Evolutionary conservation across 2,797 vertebrate species (phyloP).

Genomic region (Girardinus metallicus): DNA sequence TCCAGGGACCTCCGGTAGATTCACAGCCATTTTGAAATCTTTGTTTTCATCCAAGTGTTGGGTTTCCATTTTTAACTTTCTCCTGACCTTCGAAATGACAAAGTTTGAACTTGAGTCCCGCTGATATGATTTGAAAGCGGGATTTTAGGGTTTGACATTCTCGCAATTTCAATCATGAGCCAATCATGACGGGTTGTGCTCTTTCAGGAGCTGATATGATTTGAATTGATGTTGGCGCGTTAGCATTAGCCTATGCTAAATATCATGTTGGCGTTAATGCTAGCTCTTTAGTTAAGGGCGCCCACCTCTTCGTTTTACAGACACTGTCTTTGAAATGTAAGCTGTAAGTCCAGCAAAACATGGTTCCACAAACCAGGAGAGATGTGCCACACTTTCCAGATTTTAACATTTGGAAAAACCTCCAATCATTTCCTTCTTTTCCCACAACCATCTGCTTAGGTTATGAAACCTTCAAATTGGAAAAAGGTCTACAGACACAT

Average conservation of each 20-base stretch:
- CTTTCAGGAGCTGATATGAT: no score
- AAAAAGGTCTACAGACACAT: slow-evolving; percentile 36
- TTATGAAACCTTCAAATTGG: not conserved
- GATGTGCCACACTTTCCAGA: no score
- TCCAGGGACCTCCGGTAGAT: slow-evolving; percentile 87
- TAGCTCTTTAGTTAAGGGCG: no score
- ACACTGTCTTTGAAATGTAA: no score
- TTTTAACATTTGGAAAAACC: not conserved
- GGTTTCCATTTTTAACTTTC: not conserved
- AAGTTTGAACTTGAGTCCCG: not conserved
- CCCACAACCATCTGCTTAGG: not conserved
- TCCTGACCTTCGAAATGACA: not conserved
- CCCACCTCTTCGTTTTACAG: no score
- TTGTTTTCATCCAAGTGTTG: not conserved
- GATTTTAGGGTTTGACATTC: not conserved
- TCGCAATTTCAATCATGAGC: not conserved
- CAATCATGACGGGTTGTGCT: no score
- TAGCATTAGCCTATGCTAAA: no score
- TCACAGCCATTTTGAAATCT: slow-evolving; percentile 16
- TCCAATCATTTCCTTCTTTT: not conserved
- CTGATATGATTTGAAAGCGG: slow-evolving; percentile 12
- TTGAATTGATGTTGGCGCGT: no score
- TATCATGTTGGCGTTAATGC: no score
- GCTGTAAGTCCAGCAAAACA: no score
- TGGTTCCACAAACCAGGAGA: no score